Conservation (phyloP, 2,113 vertebrate genomes). For the Panurus biarmicus region DNA sequence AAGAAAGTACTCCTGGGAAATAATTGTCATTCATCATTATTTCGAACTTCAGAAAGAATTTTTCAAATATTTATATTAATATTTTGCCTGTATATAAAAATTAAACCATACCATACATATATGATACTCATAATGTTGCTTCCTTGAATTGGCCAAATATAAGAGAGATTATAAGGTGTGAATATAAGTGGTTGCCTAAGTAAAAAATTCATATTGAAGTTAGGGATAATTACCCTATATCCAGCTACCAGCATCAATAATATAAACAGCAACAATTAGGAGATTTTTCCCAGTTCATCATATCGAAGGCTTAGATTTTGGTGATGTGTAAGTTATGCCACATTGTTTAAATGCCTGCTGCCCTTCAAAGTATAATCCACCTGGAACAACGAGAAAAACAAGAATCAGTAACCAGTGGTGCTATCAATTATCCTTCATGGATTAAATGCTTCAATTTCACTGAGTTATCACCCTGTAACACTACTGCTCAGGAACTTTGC, state of each 20-base stretch:
- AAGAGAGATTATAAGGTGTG: not conserved
- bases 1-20: not conserved
- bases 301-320: not conserved
- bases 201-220: not conserved
- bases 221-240: not conserved
- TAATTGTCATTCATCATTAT: not conserved
- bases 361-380: not conserved
- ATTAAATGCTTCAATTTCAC: conserved; percentile 31
- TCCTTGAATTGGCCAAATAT: not conserved
- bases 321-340: not conserved
- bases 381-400: not conserved
- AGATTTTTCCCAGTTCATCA: not conserved
- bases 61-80: not conserved
- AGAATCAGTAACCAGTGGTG: not conserved
- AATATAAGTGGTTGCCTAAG: not conserved
- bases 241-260: not conserved
- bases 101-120: not conserved
- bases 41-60: not conserved
- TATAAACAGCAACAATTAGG: not conserved
- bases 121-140: not conserved
- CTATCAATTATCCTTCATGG: conserved; percentile 8
- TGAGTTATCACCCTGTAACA: not conserved
- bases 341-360: not conserved
- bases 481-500: not conserved
- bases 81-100: not conserved